Conservation (phyloP, 1,140 invertebrate species). For the Orchestia grillus region DNA sequence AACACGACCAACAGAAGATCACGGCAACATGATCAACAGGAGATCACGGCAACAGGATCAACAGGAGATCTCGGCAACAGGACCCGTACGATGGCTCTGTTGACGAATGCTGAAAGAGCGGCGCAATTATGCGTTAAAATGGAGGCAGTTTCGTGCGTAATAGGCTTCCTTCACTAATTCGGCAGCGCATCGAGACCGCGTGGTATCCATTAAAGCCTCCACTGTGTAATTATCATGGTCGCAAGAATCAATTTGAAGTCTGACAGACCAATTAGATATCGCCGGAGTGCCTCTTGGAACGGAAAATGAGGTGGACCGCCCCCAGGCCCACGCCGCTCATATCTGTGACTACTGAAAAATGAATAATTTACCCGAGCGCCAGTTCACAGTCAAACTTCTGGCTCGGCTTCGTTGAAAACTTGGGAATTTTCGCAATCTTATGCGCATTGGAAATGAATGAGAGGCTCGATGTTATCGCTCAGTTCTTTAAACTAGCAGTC, state of each 20-base stretch:
- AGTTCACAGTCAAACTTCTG: background rate
- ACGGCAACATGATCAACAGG: background rate
- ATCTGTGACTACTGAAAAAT: background rate
- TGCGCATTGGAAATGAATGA: background rate
- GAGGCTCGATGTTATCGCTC: background rate
- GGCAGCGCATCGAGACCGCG: background rate
- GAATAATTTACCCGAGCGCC: background rate
- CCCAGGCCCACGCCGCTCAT: background rate
- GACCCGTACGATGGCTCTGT: background rate
- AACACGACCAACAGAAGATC: background rate
- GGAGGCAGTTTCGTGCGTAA: background rate
- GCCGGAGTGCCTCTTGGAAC: background rate
- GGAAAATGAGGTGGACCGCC: constrained; percentile 12
- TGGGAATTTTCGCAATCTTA: background rate
- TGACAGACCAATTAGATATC: constrained; percentile 42
- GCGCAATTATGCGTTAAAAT: background rate
- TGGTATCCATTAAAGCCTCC: constrained; percentile 10
- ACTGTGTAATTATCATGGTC: constrained; percentile 33
- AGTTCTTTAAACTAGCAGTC: background rate
- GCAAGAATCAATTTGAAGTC: constrained; percentile 50
- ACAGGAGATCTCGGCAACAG: background rate
- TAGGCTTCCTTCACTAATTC: constrained; percentile 21
- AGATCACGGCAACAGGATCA: background rate
- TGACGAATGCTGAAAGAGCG: background rate
- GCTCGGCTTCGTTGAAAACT: background rate